Conservation (phyloP, 2,113 vertebrate genomes). For the Hypanus sabinus region DNA sequence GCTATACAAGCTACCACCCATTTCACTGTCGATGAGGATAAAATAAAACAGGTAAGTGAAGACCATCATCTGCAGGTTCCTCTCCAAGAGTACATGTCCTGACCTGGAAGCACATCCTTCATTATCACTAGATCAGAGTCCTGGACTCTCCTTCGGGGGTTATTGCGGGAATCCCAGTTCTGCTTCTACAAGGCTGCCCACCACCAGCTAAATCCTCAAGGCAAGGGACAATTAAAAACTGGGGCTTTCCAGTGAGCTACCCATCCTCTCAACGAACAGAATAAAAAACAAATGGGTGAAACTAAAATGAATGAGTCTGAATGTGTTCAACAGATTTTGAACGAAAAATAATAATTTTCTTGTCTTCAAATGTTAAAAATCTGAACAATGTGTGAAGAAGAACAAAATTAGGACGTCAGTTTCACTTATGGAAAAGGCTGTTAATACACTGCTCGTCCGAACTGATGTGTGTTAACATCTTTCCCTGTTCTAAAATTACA, state of each 20-base stretch:
- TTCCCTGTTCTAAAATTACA: not conserved
- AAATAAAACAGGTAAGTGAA: not conserved
- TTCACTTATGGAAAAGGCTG: not conserved
- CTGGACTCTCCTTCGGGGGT: not conserved
- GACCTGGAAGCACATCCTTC: not conserved
- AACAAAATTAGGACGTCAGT: not conserved
- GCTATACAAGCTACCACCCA: too few relatives aligned
- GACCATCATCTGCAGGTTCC: not conserved
- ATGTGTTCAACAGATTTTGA: not conserved
- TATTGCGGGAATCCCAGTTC: too few relatives aligned
- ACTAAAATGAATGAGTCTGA: not conserved
- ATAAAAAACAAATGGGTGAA: not conserved
- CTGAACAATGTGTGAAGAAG: not conserved
- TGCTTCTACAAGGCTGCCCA: not conserved
- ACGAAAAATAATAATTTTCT: not conserved
- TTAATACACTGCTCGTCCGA: not conserved
- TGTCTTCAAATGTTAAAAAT: not conserved
- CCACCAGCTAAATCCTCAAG: not conserved
- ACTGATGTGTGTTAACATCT: not conserved
- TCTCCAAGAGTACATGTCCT: too few relatives aligned
- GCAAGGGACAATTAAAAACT: not conserved
- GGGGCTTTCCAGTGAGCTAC: not conserved
- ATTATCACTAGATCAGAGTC: not conserved
- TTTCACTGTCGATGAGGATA: not conserved
- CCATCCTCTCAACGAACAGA: not conserved